Conservation (phyloP, 2,113 vertebrate genomes). For the Platichthys flesus region DNA sequence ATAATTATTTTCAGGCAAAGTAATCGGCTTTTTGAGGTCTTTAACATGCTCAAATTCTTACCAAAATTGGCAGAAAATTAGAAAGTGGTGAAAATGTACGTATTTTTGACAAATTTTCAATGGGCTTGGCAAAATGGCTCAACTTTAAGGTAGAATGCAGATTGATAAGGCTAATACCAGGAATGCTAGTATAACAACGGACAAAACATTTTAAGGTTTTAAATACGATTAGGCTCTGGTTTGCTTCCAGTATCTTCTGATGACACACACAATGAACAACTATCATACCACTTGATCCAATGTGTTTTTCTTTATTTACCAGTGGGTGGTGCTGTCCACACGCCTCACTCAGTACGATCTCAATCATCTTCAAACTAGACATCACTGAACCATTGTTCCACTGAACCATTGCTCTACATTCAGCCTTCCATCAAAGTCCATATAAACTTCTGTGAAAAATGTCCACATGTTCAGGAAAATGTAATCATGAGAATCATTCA, state of each 20-base stretch:
- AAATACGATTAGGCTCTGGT: background rate
- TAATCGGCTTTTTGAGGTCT: no score
- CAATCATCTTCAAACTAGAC: background rate
- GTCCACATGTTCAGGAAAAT: background rate
- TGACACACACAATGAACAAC: background rate
- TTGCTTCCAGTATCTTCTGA: background rate
- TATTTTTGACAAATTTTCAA: no score
- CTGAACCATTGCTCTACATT: background rate
- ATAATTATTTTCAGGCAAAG: no score
- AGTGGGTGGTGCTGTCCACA: slow-evolving; percentile 12
- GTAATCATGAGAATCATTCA: background rate
- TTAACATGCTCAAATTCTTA: no score
- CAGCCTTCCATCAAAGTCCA: background rate
- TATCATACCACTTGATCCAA: background rate
- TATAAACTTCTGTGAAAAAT: background rate
- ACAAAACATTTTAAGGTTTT: no score
- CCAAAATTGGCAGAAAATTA: no score
- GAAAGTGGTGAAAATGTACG: no score
- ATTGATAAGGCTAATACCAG: no score
- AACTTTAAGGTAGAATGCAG: no score
- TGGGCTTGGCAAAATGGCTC: no score
- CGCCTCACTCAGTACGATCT: background rate
- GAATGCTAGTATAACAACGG: no score
- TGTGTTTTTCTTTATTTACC: slow-evolving; percentile 27
- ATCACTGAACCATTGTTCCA: background rate